A percentile compares a stretch with the other conserved stretches of the same genome.
Conservation (phyloP, 2,888 invertebrate genomes). For the Agriopis aurantiaria region DNA sequence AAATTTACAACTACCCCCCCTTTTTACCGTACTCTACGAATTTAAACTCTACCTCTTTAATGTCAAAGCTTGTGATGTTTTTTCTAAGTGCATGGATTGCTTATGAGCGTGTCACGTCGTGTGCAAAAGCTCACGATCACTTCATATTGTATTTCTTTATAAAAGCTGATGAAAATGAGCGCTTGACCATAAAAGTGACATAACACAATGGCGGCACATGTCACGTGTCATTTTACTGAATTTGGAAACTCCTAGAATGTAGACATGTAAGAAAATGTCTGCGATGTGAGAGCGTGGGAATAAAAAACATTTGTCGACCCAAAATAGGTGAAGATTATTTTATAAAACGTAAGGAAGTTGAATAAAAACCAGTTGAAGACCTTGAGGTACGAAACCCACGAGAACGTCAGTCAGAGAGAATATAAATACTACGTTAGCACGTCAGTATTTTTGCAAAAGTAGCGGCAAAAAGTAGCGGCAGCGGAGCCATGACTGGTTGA, state of each 20-base stretch:
- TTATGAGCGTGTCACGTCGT: conserved; percentile 53
- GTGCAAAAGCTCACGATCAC: conserved; percentile 75
- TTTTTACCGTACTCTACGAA: conserved; percentile 8
- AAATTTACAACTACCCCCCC: conserved; percentile 26
- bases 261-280: conserved; percentile 3
- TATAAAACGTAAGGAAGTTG: background rate
- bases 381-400: background rate
- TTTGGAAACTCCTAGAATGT: conserved; percentile 12
- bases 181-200: conserved; percentile 63
- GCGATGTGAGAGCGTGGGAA: conserved; percentile 20
- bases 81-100: background rate
- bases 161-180: conserved; percentile 75
- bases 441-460: too few relatives aligned
- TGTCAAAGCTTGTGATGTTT: conserved; percentile 32
- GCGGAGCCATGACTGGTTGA: too few relatives aligned
- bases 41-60: conserved; percentile 36
- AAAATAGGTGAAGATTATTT: background rate
- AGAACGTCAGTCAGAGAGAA: too few relatives aligned
- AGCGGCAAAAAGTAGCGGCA: too few relatives aligned
- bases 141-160: conserved; percentile 73
- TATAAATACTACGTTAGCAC: too few relatives aligned
- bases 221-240: conserved; percentile 26
- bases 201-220: conserved; percentile 19
- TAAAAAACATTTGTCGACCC: background rate
- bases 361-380: background rate